Percentiles rank a stretch among this genome's conserved stretches.
Conservation (phyloP, 2,113 vertebrate species). For the Platichthys stellatus region DNA sequence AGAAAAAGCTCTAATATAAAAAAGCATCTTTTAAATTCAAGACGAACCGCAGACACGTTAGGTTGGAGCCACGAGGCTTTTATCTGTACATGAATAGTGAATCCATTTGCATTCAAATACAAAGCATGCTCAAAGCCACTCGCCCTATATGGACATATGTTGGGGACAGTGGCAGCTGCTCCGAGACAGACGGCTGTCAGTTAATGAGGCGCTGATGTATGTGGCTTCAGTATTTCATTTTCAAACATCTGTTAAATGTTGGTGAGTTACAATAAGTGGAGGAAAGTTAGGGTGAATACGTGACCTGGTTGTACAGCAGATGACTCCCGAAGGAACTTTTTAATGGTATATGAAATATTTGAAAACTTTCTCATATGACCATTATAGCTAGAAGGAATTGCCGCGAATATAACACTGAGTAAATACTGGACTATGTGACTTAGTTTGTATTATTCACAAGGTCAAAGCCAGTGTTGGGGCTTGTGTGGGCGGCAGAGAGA, state of each 20-base stretch:
- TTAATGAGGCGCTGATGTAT: slow-evolving; percentile 43
- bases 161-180: slow-evolving; percentile 43
- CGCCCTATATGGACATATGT: slow-evolving; percentile 13
- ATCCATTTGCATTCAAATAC: slow-evolving; percentile 27
- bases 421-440: too few species aligned
- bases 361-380: neutral
- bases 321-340: slow-evolving; percentile 9
- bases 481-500: too few species aligned
- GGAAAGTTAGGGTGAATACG: slow-evolving; percentile 1
- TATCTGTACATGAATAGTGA: slow-evolving; percentile 32
- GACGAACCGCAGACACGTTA: slow-evolving; percentile 21
- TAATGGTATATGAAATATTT: slow-evolving; percentile 16
- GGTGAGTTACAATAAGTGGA: slow-evolving; percentile 29
- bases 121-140: slow-evolving; percentile 2
- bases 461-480: neutral
- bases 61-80: slow-evolving; percentile 24
- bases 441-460: neutral
- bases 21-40: neutral
- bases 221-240: slow-evolving; percentile 34
- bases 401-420: neutral
- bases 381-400: neutral
- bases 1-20: slow-evolving; percentile 11
- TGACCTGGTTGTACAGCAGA: slow-evolving; percentile 29
- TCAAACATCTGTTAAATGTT: slow-evolving; percentile 53
- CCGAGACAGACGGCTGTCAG: slow-evolving; percentile 9